Conservation (phyloP, 2,113 vertebrate genomes). For the Protomyctophum bolini region DNA sequence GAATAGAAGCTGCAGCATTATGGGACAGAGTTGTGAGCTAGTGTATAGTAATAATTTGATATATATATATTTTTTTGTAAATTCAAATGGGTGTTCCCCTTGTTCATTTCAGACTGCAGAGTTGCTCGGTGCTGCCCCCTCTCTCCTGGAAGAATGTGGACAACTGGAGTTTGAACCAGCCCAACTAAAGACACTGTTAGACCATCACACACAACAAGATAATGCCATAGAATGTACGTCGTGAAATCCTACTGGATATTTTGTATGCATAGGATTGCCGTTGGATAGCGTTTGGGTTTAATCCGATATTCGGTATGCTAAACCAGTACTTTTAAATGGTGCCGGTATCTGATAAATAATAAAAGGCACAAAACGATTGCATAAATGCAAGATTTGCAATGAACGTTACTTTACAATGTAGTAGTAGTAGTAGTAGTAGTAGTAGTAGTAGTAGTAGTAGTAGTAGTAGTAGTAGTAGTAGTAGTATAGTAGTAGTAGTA, state of each 20-base stretch:
- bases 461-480: no score
- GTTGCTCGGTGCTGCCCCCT: constrained; percentile 38
- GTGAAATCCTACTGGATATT: background rate
- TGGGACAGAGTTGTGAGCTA: background rate
- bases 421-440: no score
- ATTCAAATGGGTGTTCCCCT: background rate
- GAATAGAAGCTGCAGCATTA: background rate
- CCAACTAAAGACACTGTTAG: constrained; percentile 41
- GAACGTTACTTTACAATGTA: no score
- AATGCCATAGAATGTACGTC: background rate
- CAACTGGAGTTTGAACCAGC: constrained; percentile 41
- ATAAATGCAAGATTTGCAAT: no score
- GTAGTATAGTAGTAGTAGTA: no score
- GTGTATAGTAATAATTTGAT: background rate
- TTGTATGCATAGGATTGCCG: background rate
- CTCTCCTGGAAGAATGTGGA: constrained; percentile 53
- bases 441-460: no score
- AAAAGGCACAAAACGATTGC: no score
- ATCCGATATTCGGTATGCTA: background rate
- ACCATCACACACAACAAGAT: constrained; percentile 32
- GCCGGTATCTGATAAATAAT: background rate
- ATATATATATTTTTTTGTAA: background rate
- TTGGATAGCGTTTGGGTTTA: background rate
- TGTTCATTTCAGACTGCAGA: constrained; percentile 35
- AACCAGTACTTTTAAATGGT: background rate